Conservation (phyloP, 2,797 vertebrate genomes). For the Carduelis carduelis region DNA sequence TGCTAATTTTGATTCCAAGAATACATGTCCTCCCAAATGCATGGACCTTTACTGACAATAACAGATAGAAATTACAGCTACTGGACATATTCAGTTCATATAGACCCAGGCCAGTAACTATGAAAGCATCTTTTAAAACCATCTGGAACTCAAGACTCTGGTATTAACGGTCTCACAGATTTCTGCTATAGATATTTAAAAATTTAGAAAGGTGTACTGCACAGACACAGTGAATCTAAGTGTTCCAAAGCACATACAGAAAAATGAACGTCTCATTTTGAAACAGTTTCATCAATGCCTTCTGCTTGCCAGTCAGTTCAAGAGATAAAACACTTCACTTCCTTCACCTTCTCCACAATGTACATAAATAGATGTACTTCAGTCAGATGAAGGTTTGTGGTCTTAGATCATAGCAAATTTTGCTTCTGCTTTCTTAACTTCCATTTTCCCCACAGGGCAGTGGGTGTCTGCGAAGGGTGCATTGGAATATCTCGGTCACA, state of each 20-base stretch:
- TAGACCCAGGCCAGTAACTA: neutral
- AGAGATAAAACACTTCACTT: constrained; percentile 50
- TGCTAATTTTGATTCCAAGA: neutral
- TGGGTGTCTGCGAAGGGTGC: constrained; percentile 36
- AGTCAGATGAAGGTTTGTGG: constrained; percentile 46
- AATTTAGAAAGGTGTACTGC: neutral
- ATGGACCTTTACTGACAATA: neutral
- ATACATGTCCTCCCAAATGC: neutral
- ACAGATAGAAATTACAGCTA: neutral
- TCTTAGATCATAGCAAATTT: constrained; percentile 15
- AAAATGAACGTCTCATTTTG: neutral
- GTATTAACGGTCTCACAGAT: neutral
- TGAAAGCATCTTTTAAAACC: neutral
- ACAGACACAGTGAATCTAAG: neutral
- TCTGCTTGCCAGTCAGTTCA: neutral
- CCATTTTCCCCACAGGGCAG: constrained; percentile 44
- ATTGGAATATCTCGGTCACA: constrained; percentile 58
- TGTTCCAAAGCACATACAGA: neutral
- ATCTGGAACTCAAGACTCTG: neutral
- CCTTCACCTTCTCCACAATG: constrained; percentile 43
- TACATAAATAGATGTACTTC: constrained; percentile 44
- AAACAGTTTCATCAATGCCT: neutral
- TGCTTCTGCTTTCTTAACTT: constrained; percentile 71
- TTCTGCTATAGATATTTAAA: neutral
- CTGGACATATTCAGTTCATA: neutral